Base-by-base conservation (phyloP, 2,797 vertebrate species). In the Saxicola maurus region DNA sequence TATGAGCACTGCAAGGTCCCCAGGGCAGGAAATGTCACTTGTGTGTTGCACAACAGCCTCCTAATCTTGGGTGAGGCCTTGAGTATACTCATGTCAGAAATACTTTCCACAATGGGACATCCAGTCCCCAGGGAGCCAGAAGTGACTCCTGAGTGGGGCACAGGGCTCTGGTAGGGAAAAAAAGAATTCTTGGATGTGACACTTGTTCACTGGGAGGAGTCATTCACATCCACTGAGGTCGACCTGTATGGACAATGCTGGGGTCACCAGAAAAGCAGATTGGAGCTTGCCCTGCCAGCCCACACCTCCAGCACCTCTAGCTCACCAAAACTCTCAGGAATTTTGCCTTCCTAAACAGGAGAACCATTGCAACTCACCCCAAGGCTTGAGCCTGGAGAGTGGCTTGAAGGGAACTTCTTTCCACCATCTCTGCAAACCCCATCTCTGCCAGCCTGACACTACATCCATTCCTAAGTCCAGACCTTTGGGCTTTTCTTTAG, bases 41-140 rank as follows among this genome's bases (percentile, higher is more conserved):
- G 42, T 15, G 35, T 45, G 60, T 91, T 91, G 80, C 82, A 79
- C 85, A 95, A 92, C 73, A 59, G 30, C 10, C 69, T 56, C 74
- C 82, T 91, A 93, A 94, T 91, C 87, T 91, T 89, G 89, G 90
- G 84, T 91, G 92, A 92, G 85, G 85, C 87, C 84, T 85, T 80
- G 66, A 81, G 66, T 56, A 37, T 3, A 13, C 55, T 93, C 85
- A 68, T 92, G 90, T 60, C 82, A 91, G 84, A 57, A 91, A 89
- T 89, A 56, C 86, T 84, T 79, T 86, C 82, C 83, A 95, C 90
- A 94, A 85, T 84, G 90, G 86, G 74, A 91, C 31, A 69, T 81
- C 74, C 75, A 90, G 49, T 86, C 78, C 57, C 49, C 31, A 33
- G 65, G 56, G 90, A 88, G 60, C 30, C 71, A 56, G 75, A 42